These are phyloP conservation scores for Xylota segnis DNA, from an alignment of 2,888 invertebrate species.

Conservation along the genomic window DNA sequence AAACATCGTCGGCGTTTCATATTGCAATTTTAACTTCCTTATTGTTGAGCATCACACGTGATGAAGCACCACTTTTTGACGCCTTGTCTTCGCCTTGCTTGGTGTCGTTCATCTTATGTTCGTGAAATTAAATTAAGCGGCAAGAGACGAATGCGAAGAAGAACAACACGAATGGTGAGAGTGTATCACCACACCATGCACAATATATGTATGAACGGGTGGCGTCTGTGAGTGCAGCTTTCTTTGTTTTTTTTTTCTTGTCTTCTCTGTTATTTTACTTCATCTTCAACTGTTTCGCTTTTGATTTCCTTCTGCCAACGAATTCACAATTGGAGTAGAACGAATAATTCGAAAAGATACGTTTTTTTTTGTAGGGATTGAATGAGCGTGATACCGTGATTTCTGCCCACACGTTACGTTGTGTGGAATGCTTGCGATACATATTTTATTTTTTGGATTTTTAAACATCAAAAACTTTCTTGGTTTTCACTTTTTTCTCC, in stretches of 20 bases:
- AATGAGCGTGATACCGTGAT: slow-evolving; percentile 9
- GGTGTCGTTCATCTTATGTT: slow-evolving; percentile 53
- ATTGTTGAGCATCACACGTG: slow-evolving; percentile 71
- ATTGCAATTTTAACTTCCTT: slow-evolving; percentile 69
- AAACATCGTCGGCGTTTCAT: slow-evolving; percentile 54
- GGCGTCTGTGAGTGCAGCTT: slow-evolving; percentile 21
- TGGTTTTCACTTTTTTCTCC: too few relatives aligned
- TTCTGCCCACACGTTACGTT: neutral
- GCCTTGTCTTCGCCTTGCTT: slow-evolving; percentile 39
- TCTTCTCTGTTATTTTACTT: slow-evolving; percentile 35
- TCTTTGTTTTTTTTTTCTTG: slow-evolving; percentile 16
- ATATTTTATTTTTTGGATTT: neutral
- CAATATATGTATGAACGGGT: slow-evolving; percentile 32
- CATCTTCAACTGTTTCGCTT: slow-evolving; percentile 26
- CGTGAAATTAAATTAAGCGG: slow-evolving; percentile 56
- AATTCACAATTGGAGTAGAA: slow-evolving; percentile 48
- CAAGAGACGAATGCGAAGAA: slow-evolving; percentile 25
- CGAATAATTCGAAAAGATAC: slow-evolving; percentile 1
- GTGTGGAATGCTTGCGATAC: neutral
- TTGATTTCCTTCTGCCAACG: slow-evolving; percentile 36
- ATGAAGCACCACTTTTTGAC: slow-evolving; percentile 63
- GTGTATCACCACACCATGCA: slow-evolving; percentile 4
- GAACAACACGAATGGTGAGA: slow-evolving; percentile 11
- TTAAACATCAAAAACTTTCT: neutral
- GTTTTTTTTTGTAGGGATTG: slow-evolving; percentile 15